A percentile compares a stretch with the other conserved stretches of the same genome.
Conservation (phyloP, 2,888 invertebrate species). For the Cremastinae sp. region DNA sequence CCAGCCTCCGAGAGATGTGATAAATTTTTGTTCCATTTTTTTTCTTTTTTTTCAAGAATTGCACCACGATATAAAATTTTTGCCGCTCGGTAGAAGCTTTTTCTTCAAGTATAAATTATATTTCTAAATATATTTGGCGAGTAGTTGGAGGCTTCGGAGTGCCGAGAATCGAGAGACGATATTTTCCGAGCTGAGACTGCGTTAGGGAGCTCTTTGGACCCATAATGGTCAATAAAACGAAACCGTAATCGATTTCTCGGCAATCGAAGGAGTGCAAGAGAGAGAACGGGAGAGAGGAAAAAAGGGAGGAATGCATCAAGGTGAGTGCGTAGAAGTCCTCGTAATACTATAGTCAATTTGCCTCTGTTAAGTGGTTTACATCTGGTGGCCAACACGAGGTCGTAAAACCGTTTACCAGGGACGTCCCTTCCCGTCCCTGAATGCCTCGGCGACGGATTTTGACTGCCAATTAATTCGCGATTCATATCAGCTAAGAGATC, state of each 20-base stretch:
- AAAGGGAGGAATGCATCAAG: slow-evolving; percentile 14
- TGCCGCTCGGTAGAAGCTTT: neutral
- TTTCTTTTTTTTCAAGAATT: too few relatives aligned
- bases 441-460: slow-evolving; percentile 36
- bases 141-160: slow-evolving; percentile 44
- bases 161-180: slow-evolving; percentile 47
- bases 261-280: slow-evolving; percentile 67
- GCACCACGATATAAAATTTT: too few relatives aligned
- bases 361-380: slow-evolving; percentile 74
- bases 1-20: too few relatives aligned
- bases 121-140: slow-evolving; percentile 11
- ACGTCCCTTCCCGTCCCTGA: slow-evolving; percentile 28
- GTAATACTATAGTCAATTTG: slow-evolving; percentile 70
- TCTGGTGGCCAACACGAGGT: slow-evolving; percentile 65
- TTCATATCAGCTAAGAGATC: slow-evolving; percentile 22
- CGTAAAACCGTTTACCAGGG: slow-evolving; percentile 70
- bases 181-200: slow-evolving; percentile 58
- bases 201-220: slow-evolving; percentile 70
- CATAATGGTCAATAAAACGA: slow-evolving; percentile 74
- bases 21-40: too few relatives aligned
- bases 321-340: slow-evolving; percentile 30
- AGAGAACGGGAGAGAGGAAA: slow-evolving; percentile 29
- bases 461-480: slow-evolving; percentile 31
- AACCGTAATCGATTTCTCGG: slow-evolving; percentile 74
- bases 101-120: neutral